Evolutionary conservation across 2,797 vertebrate genomes (phyloP).

Genomic region (Diceros bicornis): DNA sequence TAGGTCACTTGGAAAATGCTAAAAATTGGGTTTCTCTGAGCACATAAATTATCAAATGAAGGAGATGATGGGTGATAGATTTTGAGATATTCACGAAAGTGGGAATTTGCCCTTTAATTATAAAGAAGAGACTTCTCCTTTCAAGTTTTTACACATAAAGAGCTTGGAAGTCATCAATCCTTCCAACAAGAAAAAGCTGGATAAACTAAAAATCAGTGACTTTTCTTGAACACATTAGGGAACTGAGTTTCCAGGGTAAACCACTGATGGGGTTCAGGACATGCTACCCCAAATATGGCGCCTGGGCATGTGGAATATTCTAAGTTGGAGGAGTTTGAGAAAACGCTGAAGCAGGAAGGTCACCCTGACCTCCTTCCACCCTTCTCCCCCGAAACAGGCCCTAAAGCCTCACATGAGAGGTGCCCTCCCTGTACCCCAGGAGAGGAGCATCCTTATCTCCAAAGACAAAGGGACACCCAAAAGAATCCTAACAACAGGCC

Average conservation of each 20-base stretch:
- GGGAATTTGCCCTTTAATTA: not conserved
- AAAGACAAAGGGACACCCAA: not conserved
- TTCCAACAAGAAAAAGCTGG: not conserved
- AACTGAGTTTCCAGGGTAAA: not conserved
- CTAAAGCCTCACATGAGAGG: rapidly evolving
- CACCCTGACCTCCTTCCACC: not conserved
- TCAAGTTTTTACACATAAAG: not conserved
- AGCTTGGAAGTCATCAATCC: not conserved
- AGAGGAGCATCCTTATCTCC: not conserved
- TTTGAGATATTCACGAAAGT: not conserved
- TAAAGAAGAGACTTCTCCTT: not conserved
- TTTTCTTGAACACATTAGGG: not conserved
- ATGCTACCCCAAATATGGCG: rapidly evolving
- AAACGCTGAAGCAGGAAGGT: not conserved
- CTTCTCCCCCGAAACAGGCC: not conserved
- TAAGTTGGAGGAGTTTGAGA: not conserved
- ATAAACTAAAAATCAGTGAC: not conserved
- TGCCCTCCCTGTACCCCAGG: not conserved
- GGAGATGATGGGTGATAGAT: not conserved
- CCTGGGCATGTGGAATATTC: rapidly evolving
- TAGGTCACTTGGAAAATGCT: not conserved
- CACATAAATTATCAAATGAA: not conserved
- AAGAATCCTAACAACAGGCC: too few relatives aligned
- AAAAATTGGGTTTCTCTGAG: not conserved
- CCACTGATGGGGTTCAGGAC: not conserved